Conservation (phyloP, 2,888 invertebrate genomes). For the Hymenopus coronatus region DNA sequence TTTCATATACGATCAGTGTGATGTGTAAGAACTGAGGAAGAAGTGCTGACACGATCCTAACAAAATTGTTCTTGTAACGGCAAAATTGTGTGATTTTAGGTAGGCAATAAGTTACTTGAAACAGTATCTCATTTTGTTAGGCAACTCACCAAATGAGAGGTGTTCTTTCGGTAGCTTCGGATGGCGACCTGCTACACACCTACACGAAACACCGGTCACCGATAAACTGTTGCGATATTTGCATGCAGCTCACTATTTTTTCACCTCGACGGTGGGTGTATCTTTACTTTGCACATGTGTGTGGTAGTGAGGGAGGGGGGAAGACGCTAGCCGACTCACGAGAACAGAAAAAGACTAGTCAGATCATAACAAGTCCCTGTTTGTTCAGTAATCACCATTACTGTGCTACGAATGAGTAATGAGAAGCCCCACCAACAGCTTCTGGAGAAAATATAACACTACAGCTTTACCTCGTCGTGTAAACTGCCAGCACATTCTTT, state of each 20-base stretch:
- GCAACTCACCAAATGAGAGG: background rate
- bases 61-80: no score
- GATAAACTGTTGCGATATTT: background rate
- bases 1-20: no score
- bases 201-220: background rate
- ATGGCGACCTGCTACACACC: background rate
- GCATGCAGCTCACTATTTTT: background rate
- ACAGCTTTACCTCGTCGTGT: background rate
- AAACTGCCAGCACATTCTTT: background rate
- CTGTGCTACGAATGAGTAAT: slow-evolving; percentile 28
- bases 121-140: background rate
- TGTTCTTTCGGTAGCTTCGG: background rate
- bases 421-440: background rate
- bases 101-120: background rate
- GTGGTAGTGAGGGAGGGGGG: background rate
- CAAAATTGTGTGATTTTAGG: no score
- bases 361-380: slow-evolving; percentile 23
- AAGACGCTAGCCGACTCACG: background rate
- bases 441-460: background rate
- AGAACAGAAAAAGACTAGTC: background rate
- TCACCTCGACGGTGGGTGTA: background rate
- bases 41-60: no score
- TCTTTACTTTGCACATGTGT: background rate
- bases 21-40: no score
- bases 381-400: slow-evolving; percentile 28